Base-by-base conservation (phyloP, 2,797 vertebrate genomes). In the Sebastes goodei region DNA sequence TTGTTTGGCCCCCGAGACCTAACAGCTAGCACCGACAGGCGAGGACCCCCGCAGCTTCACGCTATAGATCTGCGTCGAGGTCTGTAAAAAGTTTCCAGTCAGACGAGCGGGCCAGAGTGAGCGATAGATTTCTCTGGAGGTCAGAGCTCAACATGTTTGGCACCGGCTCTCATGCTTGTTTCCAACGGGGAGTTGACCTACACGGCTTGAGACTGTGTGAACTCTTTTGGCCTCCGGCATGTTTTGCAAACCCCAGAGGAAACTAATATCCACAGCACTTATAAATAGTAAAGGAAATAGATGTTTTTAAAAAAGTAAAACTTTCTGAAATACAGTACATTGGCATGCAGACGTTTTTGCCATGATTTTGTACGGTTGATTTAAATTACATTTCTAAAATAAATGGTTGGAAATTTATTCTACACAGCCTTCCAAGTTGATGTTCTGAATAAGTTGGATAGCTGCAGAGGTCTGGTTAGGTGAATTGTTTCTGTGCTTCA, bases 71-170 rank as follows among this genome's bases (percentile, higher is more conserved):
- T 33, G 71, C 71, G 74, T 71, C 3, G 8, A 65, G 46, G 67
- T 67, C 70, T 79, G 66, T 2, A 63, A 42, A 70, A 85, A 66
- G 69, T 71, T 88, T 81, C 56, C 74, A 35, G 49, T 49, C 69
- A 74, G 79, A 74, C 10, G 7, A 62, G 1, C 64, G 2, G 32
- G 35, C 63, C 35, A 23, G 63, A 52, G 46, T 2, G 64, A 82
- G 68, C 6, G 29, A 83, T 76, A 21, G 66, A 83, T 86, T 86
- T 82, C 71, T 82, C 55, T 63, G 1, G 11, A 76, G 82, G 87
- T 89, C 86, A 85, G 76, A 85, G 76, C 80, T 92, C 86, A 68
- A 79, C 62, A 65, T 87, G 49, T 87, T 83, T 86, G 77, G 84
- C 84, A 62, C 56, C 49, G 57, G 57, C 68, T 81, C 15, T 25